Evolutionary conservation across 2,797 vertebrate species (phyloP).

Genomic region (Gephyroberyx darwinii): DNA sequence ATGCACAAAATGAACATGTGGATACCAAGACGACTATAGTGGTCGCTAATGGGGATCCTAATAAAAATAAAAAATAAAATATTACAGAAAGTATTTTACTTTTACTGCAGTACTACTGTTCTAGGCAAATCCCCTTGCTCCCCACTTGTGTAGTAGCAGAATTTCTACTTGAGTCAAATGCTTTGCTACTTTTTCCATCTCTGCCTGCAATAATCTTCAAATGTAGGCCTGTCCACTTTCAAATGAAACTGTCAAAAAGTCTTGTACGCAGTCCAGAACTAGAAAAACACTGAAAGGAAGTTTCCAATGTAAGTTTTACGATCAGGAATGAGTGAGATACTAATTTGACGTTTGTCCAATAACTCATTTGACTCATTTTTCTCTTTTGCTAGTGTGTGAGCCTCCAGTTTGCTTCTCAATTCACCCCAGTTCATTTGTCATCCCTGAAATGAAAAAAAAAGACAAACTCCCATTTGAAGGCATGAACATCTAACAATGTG

Average conservation of each 20-base stretch:
- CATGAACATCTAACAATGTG: slow-evolving; percentile 61
- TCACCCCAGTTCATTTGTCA: slow-evolving; percentile 37
- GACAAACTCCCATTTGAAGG: slow-evolving; percentile 47
- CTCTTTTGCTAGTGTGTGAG: slow-evolving; percentile 13
- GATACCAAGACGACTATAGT: slow-evolving; percentile 20
- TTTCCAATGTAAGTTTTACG: slow-evolving; percentile 42
- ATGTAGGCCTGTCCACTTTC: slow-evolving; percentile 32
- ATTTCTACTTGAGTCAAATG: slow-evolving; percentile 38
- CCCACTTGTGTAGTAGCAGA: slow-evolving; percentile 23
- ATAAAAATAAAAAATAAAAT: slow-evolving; percentile 4
- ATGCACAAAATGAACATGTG: background rate
- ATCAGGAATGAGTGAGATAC: slow-evolving; percentile 33
- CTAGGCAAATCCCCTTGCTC: slow-evolving; percentile 16
- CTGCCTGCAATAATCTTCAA: slow-evolving; percentile 35
- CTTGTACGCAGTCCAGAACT: slow-evolving; percentile 30
- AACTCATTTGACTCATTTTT: slow-evolving; percentile 9
- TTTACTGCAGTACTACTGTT: slow-evolving; percentile 12
- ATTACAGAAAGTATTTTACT: slow-evolving; percentile 13
- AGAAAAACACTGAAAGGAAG: slow-evolving; percentile 32
- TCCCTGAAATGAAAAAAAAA: slow-evolving; percentile 13
- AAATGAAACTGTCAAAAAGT: slow-evolving; percentile 49
- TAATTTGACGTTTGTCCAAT: slow-evolving; percentile 21
- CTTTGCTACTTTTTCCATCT: slow-evolving; percentile 24
- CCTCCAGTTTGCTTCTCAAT: slow-evolving; percentile 19
- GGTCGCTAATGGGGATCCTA: slow-evolving; percentile 17